Conservation (phyloP, 1,140 invertebrate species). For the Druon quercuslanigerum region DNA sequence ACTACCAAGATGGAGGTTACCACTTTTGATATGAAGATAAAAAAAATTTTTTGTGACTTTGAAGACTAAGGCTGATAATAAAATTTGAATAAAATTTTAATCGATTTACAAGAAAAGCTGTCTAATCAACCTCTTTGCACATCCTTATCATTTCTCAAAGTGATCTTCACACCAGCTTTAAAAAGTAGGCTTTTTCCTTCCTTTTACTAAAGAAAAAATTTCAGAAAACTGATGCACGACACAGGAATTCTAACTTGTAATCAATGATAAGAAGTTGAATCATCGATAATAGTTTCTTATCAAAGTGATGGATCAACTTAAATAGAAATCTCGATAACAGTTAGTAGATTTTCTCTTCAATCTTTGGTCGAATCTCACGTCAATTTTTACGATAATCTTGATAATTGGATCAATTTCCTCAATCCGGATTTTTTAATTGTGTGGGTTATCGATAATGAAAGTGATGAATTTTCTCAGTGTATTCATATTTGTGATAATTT, state of each 20-base stretch:
- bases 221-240: background rate
- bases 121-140: no score
- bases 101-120: no score
- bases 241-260: background rate
- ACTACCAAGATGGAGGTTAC: no score
- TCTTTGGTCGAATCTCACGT: background rate
- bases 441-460: background rate
- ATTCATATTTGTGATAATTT: constrained; percentile 11
- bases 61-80: no score
- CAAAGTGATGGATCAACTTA: background rate
- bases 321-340: background rate
- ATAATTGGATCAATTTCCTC: background rate
- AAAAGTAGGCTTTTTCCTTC: constrained; percentile 8
- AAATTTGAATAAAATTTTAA: no score
- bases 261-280: constrained; percentile 1
- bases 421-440: background rate
- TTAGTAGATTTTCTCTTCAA: background rate
- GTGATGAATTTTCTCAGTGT: constrained; percentile 34
- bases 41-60: no score
- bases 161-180: no score
- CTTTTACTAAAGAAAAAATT: background rate
- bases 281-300: constrained; percentile 25
- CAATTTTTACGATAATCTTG: background rate
- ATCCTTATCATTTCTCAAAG: no score
- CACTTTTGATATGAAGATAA: no score